Percentiles rank a stretch among this genome's conserved stretches.
These are phyloP conservation scores for Hippopotamus amphibius DNA, from an alignment of 2,113 vertebrate species.

Conservation along the genomic window DNA sequence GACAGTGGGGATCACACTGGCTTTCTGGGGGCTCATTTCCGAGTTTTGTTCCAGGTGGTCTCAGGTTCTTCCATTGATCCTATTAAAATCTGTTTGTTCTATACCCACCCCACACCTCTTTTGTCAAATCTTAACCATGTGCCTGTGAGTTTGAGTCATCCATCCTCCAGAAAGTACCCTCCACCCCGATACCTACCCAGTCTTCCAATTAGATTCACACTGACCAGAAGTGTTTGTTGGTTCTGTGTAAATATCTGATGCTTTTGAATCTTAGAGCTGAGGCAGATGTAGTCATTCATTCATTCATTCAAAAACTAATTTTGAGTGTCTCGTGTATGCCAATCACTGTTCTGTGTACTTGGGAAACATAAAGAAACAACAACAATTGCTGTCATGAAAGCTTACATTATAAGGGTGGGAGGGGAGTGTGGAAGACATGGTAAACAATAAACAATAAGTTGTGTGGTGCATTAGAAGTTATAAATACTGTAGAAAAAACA, in stretches of 20 bases:
- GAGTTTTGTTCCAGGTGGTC: neutral
- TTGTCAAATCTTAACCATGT: neutral
- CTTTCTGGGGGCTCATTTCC: neutral
- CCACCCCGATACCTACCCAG: neutral
- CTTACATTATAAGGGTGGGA: neutral
- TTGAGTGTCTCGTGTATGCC: neutral
- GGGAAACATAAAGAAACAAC: neutral
- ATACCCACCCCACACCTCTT: neutral
- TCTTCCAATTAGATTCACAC: neutral
- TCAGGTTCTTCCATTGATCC: neutral
- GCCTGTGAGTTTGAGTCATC: neutral
- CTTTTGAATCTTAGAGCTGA: neutral
- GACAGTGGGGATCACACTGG: neutral
- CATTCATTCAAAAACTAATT: constrained; percentile 2
- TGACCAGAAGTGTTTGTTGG: neutral
- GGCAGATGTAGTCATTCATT: neutral
- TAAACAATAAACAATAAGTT: neutral
- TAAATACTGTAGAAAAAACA: neutral
- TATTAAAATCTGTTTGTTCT: neutral
- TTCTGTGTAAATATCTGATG: neutral
- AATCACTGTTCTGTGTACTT: neutral
- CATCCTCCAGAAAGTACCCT: neutral
- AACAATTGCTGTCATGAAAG: neutral
- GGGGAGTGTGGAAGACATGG: neutral
- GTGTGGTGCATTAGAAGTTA: neutral